Evolutionary conservation across 1,140 invertebrate species (phyloP).

Genomic region (Orussus abietinus): DNA sequence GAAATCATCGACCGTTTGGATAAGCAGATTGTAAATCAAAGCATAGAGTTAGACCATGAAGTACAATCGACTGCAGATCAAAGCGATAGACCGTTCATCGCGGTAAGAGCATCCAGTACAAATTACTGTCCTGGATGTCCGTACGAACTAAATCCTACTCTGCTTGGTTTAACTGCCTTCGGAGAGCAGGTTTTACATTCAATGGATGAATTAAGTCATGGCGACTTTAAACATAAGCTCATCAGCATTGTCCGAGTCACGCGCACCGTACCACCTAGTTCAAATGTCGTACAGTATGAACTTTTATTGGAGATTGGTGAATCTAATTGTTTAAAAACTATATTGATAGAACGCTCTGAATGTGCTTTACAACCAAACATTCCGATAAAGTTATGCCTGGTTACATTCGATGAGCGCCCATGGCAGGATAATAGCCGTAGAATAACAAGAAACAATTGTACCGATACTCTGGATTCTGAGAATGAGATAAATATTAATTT

Average conservation of each 20-base stretch:
- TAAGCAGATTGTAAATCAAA: conserved; percentile 34
- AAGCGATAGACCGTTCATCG: conserved; percentile 40
- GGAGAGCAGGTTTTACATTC: conserved; percentile 31
- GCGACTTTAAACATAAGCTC: conserved; percentile 43
- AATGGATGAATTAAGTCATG: conserved; percentile 36
- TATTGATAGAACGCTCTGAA: conserved; percentile 31
- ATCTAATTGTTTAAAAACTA: conserved; percentile 40
- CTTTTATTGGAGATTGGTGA: conserved; percentile 41
- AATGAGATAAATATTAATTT: conserved; percentile 29
- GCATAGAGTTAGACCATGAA: conserved; percentile 37
- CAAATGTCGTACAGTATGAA: conserved; percentile 41
- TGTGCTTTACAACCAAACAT: conserved; percentile 34
- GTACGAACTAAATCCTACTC: conserved; percentile 42
- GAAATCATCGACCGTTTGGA: conserved; percentile 33
- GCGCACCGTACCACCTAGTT: conserved; percentile 36
- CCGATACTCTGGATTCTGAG: conserved; percentile 26
- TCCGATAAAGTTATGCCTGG: conserved; percentile 35
- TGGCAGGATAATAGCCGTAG: conserved; percentile 31
- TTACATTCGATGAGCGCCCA: conserved; percentile 41
- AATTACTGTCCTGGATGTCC: conserved; percentile 48
- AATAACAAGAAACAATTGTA: conserved; percentile 46
- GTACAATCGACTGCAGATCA: conserved; percentile 33
- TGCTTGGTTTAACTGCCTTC: conserved; percentile 35
- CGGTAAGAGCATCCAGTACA: conserved; percentile 30
- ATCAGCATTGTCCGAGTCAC: conserved; percentile 37